These are phyloP conservation scores for Anguilla marmorata DNA, from an alignment of 2,797 vertebrate species.

Conservation along the genomic window DNA sequence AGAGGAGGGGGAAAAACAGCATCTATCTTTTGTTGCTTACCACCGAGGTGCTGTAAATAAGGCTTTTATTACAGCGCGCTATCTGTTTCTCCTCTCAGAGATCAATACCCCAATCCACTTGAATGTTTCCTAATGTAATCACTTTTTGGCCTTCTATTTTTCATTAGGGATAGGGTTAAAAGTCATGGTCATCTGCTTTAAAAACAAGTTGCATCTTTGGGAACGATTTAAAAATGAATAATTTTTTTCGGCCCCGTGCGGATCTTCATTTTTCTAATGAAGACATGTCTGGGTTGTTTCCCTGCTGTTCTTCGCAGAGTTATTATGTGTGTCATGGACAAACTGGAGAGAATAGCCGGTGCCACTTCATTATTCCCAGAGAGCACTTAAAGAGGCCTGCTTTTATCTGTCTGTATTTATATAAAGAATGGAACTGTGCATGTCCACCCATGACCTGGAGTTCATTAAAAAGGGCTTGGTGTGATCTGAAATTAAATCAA, in stretches of 20 bases:
- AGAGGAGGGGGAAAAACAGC: conserved; percentile 62
- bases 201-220: conserved; percentile 30
- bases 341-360: conserved; percentile 42
- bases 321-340: conserved; percentile 44
- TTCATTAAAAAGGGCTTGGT: conserved; percentile 47
- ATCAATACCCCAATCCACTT: conserved; percentile 72
- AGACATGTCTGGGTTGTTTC: conserved; percentile 20
- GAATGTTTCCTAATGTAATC: conserved; percentile 72
- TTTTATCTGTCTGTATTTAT: conserved; percentile 48
- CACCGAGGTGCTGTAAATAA: conserved; percentile 76
- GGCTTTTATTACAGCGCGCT: conserved; percentile 72
- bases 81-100: conserved; percentile 69
- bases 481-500: not conserved
- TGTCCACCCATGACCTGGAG: conserved; percentile 42
- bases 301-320: conserved; percentile 40
- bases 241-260: not conserved
- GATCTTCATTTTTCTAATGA: conserved; percentile 15
- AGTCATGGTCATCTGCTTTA: conserved; percentile 49
- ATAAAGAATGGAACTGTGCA: conserved; percentile 37
- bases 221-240: conserved; percentile 25
- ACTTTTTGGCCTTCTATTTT: conserved; percentile 66
- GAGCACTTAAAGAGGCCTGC: conserved; percentile 47
- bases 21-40: conserved; percentile 64
- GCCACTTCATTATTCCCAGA: conserved; percentile 52
- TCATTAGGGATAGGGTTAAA: conserved; percentile 64